Percentiles rank a stretch among this genome's conserved stretches.
Conservation (phyloP, 1,140 invertebrate genomes). For the Drosophila prosaltans region DNA sequence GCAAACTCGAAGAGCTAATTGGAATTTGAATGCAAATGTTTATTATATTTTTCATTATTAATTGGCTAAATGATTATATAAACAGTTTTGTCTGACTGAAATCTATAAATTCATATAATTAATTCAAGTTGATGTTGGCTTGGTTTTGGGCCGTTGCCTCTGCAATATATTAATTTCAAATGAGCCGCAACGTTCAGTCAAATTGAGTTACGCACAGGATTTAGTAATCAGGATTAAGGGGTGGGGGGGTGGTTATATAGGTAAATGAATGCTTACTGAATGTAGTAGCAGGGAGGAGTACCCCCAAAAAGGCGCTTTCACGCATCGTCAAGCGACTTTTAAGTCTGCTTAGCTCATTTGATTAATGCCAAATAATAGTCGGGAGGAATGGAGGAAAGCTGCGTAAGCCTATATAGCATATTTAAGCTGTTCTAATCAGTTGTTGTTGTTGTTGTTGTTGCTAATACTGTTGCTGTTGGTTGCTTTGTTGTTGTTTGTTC, state of each 20-base stretch:
- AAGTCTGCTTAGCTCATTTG: conserved; percentile 41
- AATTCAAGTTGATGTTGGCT: conserved; percentile 45
- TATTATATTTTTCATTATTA: not conserved
- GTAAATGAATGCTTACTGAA: conserved; percentile 1
- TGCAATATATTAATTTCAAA: conserved; percentile 67
- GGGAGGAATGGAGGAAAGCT: not conserved
- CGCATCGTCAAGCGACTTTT: conserved; percentile 50
- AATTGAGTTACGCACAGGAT: conserved; percentile 23
- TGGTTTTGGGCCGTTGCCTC: conserved; percentile 22
- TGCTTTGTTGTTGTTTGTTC: not conserved
- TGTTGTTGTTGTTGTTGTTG: not conserved
- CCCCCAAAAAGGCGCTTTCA: conserved; percentile 46
- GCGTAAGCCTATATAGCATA: conserved; percentile 22
- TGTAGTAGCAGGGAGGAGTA: not conserved
- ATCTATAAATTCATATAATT: conserved; percentile 65
- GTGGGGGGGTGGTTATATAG: conserved; percentile 8
- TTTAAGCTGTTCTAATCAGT: conserved; percentile 32
- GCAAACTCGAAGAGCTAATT: not conserved
- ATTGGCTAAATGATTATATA: conserved; percentile 8
- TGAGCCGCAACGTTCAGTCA: conserved; percentile 55
- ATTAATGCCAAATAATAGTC: conserved; percentile 55
- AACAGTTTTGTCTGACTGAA: conserved; percentile 17
- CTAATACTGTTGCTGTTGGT: not conserved
- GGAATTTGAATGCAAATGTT: not conserved
- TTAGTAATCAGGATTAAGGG: conserved; percentile 7